Conservation (phyloP, 2,113 vertebrate genomes). For the Labeo catla region DNA sequence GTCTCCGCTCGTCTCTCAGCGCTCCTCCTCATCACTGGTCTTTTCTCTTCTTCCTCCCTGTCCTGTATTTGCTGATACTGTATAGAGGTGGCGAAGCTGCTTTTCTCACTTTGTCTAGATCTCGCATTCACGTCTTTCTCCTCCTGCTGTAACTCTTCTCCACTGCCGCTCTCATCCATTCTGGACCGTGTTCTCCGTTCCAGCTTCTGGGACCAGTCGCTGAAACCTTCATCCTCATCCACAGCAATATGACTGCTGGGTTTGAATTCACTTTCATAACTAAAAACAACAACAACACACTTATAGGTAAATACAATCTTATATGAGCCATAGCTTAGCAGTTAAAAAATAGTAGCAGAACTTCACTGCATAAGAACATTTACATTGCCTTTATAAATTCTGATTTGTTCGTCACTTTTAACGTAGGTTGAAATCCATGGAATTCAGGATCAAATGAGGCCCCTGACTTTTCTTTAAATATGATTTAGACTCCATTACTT, state of each 20-base stretch:
- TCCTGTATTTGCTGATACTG: neutral
- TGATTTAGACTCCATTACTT: neutral
- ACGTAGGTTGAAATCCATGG: too few species aligned
- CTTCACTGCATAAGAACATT: too few species aligned
- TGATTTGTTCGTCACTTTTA: too few species aligned
- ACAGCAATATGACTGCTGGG: slow-evolving; percentile 69
- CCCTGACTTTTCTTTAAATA: neutral
- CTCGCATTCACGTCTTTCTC: slow-evolving; percentile 55
- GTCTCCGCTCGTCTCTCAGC: slow-evolving; percentile 58
- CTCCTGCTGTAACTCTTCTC: slow-evolving; percentile 51
- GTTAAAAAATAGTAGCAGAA: neutral
- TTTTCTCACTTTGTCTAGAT: slow-evolving; percentile 5
- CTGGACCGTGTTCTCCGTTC: slow-evolving; percentile 75
- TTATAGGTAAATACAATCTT: neutral
- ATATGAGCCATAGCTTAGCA: neutral
- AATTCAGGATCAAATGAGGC: too few species aligned
- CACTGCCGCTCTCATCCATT: slow-evolving; percentile 62
- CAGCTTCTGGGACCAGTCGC: slow-evolving; percentile 89
- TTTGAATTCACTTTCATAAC: slow-evolving; percentile 73
- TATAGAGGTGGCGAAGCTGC: neutral
- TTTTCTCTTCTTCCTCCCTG: slow-evolving; percentile 49
- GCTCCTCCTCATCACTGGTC: slow-evolving; percentile 41
- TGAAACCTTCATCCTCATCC: slow-evolving; percentile 95
- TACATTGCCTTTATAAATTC: too few species aligned
- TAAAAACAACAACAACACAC: slow-evolving; percentile 52